These are phyloP conservation scores for Patella vulgata DNA, from an alignment of 1,140 invertebrate species.

Conservation along the genomic window DNA sequence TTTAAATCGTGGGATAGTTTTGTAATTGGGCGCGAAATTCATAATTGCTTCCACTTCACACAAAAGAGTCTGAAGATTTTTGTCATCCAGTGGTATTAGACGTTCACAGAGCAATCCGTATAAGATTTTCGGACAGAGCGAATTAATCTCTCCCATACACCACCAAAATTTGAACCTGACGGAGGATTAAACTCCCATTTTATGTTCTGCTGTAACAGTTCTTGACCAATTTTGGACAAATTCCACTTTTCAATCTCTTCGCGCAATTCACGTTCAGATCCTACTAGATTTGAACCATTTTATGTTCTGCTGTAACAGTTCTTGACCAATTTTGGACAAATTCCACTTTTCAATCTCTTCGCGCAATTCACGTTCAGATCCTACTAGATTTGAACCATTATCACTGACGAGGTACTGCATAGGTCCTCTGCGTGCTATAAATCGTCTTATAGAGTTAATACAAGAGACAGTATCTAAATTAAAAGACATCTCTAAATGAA, in stretches of 20 bases:
- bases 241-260: too few species aligned
- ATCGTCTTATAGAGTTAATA: too few species aligned
- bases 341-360: too few species aligned
- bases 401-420: too few species aligned
- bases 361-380: too few species aligned
- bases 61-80: constrained; percentile 6
- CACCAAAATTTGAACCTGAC: constrained; percentile 23
- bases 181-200: constrained; percentile 21
- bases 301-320: not conserved
- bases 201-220: not conserved
- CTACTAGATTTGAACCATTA: too few species aligned
- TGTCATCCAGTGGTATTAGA: constrained; percentile 9
- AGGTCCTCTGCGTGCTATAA: too few species aligned
- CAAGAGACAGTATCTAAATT: too few species aligned
- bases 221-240: not conserved
- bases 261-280: too few species aligned
- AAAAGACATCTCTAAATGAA: constrained; percentile 25
- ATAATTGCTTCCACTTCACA: too few species aligned
- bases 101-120: constrained; percentile 3
- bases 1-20: constrained; percentile 7
- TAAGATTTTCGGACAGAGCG: constrained; percentile 1
- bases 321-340: not conserved
- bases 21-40: too few species aligned
- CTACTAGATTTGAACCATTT: too few species aligned
- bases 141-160: constrained; percentile 28